Conservation (phyloP, 2,888 invertebrate genomes). For the Antheraea yamamai region DNA sequence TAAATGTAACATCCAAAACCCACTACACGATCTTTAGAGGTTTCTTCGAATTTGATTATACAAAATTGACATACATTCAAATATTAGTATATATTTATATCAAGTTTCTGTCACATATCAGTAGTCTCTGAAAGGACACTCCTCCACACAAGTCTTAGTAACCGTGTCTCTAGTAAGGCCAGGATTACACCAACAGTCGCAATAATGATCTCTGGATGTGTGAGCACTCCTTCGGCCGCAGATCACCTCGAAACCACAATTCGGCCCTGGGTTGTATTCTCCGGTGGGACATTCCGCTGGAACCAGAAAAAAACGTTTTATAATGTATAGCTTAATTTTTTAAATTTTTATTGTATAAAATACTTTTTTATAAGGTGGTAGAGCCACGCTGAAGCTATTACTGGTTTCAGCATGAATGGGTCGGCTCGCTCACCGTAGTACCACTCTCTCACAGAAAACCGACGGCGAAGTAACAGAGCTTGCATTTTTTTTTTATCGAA, state of each 20-base stretch:
- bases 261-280: conserved; percentile 49
- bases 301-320: conserved; percentile 25
- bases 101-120: background rate
- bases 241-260: conserved; percentile 50
- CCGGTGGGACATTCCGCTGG: conserved; percentile 54
- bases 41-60: no score
- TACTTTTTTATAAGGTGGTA: no score
- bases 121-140: conserved; percentile 32
- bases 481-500: no score
- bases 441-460: no score
- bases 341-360: background rate
- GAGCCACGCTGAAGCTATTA: no score
- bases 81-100: background rate
- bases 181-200: conserved; percentile 57
- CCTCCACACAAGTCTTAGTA: conserved; percentile 42
- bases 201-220: conserved; percentile 45
- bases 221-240: conserved; percentile 47
- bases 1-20: no score
- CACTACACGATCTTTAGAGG: no score
- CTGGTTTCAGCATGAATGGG: no score
- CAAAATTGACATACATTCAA: background rate
- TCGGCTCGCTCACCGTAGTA: no score
- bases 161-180: conserved; percentile 41
- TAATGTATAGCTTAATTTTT: background rate
- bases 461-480: no score